phyloP scores from a whole-genome alignment of 1,140 invertebrate genomes.

The Scylla paramamosain region DNA sequence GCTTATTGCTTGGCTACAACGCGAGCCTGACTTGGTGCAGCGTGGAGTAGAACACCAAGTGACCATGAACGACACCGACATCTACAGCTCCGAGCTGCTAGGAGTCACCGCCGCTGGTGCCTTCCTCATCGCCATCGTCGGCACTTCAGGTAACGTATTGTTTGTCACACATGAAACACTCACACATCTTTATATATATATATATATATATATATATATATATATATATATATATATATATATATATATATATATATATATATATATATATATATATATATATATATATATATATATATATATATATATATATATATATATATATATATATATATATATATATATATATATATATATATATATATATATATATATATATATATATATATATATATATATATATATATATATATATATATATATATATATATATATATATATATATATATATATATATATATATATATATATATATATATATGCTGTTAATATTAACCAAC shows the following conservation, averaged over 20 bases:
- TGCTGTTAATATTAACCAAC: not conserved
- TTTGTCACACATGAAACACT: not conserved
- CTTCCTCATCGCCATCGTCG: slow-evolving; percentile 27
- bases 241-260: slow-evolving; percentile 43
- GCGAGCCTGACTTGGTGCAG: no score
- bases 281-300: slow-evolving; percentile 54
- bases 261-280: slow-evolving; percentile 55
- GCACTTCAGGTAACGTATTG: not conserved
- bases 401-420: slow-evolving; percentile 57
- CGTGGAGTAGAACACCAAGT: no score
- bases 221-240: slow-evolving; percentile 46
- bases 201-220: slow-evolving; percentile 55
- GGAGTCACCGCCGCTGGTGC: not conserved
- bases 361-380: slow-evolving; percentile 52
- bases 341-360: slow-evolving; percentile 55
- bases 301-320: slow-evolving; percentile 56
- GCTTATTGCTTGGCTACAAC: no score
- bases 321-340: slow-evolving; percentile 59
- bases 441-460: slow-evolving; percentile 64
- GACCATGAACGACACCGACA: not conserved
- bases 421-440: slow-evolving; percentile 65
- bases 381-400: slow-evolving; percentile 51
- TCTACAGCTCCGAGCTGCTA: not conserved
- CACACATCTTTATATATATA: slow-evolving; percentile 41
- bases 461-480: slow-evolving; percentile 63